Evolutionary conservation across 2,113 vertebrate genomes (phyloP).

Genomic region (Bufo bufo): DNA sequence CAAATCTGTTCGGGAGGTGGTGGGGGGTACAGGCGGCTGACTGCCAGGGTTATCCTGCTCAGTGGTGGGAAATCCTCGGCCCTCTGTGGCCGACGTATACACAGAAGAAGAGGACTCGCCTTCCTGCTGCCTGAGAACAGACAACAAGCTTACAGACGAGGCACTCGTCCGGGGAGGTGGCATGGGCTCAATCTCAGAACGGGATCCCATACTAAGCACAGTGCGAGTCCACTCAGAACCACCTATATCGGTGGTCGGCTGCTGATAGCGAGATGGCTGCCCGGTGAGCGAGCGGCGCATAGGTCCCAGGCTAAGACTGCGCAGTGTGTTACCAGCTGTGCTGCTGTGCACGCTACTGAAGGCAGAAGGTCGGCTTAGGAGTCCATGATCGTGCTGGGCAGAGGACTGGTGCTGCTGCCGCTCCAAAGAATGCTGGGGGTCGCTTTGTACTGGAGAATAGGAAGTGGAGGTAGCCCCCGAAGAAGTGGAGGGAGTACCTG

Average conservation of each 20-base stretch:
- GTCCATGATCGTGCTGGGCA: constrained; percentile 80
- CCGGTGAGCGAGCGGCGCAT: constrained; percentile 78
- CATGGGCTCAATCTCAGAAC: constrained; percentile 76
- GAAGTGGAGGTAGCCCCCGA: constrained; percentile 82
- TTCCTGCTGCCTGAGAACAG: constrained; percentile 90
- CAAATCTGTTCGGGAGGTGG: constrained; percentile 90
- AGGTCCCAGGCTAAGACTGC: constrained; percentile 82
- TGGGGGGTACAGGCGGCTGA: constrained; percentile 73
- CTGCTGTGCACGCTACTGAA: constrained; percentile 96
- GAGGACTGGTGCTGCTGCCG: constrained; percentile 69
- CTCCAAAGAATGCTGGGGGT: constrained; percentile 82
- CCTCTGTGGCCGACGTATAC: constrained; percentile 95
- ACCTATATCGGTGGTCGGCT: constrained; percentile 74
- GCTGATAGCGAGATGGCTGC: constrained; percentile 75
- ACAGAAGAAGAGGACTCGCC: constrained; percentile 89
- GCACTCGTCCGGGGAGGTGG: constrained; percentile 94
- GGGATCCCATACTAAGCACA: constrained; percentile 82
- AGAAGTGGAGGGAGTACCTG: constrained; percentile 73
- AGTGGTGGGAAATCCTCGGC: constrained; percentile 82
- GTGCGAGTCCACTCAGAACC: constrained; percentile 89
- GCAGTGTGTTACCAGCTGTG: constrained; percentile 82
- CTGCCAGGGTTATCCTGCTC: constrained; percentile 73
- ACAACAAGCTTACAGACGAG: constrained; percentile 91
- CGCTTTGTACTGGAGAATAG: constrained; percentile 91
- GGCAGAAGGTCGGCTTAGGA: constrained; percentile 87